Conservation (phyloP, 2,888 invertebrate genomes). For the Drosophila leonis region DNA sequence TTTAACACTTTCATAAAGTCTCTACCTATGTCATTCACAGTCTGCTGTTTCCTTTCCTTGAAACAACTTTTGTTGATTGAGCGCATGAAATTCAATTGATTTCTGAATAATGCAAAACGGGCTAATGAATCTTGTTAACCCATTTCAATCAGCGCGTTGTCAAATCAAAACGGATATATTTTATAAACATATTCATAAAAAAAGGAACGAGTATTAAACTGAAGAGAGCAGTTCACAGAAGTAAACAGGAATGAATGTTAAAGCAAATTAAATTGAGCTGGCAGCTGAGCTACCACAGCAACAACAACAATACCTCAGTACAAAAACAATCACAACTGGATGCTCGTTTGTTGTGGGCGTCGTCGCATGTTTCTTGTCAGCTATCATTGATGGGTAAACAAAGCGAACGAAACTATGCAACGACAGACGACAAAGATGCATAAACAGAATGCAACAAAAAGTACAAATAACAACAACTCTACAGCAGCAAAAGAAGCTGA, state of each 20-base stretch:
- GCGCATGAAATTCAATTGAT: constrained; percentile 48
- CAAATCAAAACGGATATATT: constrained; percentile 76
- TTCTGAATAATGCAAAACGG: constrained; percentile 30
- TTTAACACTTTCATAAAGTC: constrained; percentile 7
- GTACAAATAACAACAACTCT: constrained; percentile 32
- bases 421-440: constrained; percentile 73
- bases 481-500: constrained; percentile 8
- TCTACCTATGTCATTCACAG: constrained; percentile 12
- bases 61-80: constrained; percentile 60
- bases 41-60: not conserved
- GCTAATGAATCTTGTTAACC: constrained; percentile 59
- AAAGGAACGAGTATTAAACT: constrained; percentile 8
- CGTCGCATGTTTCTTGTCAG: constrained; percentile 79
- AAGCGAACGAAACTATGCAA: constrained; percentile 60
- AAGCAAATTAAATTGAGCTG: constrained; percentile 73
- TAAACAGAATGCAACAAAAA: constrained; percentile 71
- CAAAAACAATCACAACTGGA: constrained; percentile 23
- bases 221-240: constrained; percentile 4
- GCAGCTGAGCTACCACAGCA: constrained; percentile 35
- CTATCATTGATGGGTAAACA: constrained; percentile 78
- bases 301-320: not conserved
- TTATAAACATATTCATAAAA: constrained; percentile 72
- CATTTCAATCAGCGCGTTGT: constrained; percentile 71
- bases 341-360: constrained; percentile 55
- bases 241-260: constrained; percentile 53